These are phyloP conservation scores for Paralichthys olivaceus DNA, from an alignment of 2,113 vertebrate genomes.

Conservation along the genomic window DNA sequence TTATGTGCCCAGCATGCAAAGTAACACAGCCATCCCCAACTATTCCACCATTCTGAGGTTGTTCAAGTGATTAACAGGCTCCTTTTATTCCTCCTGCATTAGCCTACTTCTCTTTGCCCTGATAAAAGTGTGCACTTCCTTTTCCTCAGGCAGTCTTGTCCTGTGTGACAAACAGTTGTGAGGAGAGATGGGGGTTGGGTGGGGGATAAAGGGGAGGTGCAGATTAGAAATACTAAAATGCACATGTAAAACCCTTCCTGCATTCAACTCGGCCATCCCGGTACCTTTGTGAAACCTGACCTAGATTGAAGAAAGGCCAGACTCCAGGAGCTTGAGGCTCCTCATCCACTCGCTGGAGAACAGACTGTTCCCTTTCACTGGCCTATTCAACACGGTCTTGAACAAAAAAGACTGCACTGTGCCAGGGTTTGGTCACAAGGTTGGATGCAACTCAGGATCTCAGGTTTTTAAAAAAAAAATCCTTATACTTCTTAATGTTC, in stretches of 20 bases:
- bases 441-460: constrained; percentile 7
- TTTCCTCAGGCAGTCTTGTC: constrained; percentile 70
- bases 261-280: constrained; percentile 52
- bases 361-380: constrained; percentile 55
- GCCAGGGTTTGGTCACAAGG: constrained; percentile 34
- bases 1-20: constrained; percentile 45
- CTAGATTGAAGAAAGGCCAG: constrained; percentile 72
- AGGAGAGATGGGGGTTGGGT: constrained; percentile 4
- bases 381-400: constrained; percentile 40
- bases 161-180: constrained; percentile 29
- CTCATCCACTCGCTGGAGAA: constrained; percentile 46
- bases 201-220: constrained; percentile 45
- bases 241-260: constrained; percentile 54
- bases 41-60: constrained; percentile 36
- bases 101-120: constrained; percentile 57
- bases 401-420: constrained; percentile 30
- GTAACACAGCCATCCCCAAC: constrained; percentile 1
- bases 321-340: constrained; percentile 60
- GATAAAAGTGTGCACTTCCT: constrained; percentile 61
- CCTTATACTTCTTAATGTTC: neutral
- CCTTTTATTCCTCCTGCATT: constrained; percentile 65
- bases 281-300: constrained; percentile 73
- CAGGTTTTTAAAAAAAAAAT: neutral
- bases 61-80: constrained; percentile 60
- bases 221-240: constrained; percentile 61